A percentile compares a stretch with the other conserved stretches of the same genome.
These are phyloP conservation scores for Gerris buenoi DNA, from an alignment of 1,140 invertebrate genomes.

Conservation along the genomic window DNA sequence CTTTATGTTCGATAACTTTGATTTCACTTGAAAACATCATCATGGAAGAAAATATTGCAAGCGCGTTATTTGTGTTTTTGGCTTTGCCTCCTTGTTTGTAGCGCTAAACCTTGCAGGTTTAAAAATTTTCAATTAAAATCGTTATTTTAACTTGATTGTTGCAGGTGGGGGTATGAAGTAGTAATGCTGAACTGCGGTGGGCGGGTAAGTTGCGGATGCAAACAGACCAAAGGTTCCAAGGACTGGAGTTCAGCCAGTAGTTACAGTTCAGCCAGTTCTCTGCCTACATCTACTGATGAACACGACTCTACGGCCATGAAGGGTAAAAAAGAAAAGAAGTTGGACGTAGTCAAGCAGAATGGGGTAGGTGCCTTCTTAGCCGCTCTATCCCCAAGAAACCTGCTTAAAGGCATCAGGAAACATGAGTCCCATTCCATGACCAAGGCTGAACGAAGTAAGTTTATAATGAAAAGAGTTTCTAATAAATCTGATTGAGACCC, in stretches of 20 bases:
- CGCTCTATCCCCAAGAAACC: constrained; percentile 27
- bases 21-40: too few relatives aligned
- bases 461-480: not conserved
- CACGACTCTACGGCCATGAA: constrained; percentile 16
- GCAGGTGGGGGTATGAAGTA: constrained; percentile 1
- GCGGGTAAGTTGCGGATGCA: constrained; percentile 31
- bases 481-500: not conserved
- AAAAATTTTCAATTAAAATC: too few relatives aligned
- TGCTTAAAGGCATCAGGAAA: constrained; percentile 20
- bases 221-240: constrained; percentile 31
- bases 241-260: constrained; percentile 33
- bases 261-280: constrained; percentile 39
- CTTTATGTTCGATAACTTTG: too few relatives aligned
- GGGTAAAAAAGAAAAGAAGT: constrained; percentile 18
- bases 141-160: too few relatives aligned
- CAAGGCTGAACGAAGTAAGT: constrained; percentile 52
- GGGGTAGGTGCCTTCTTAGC: constrained; percentile 30
- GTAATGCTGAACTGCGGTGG: constrained; percentile 27
- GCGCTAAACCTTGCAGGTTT: too few relatives aligned
- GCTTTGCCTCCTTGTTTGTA: too few relatives aligned
- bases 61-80: too few relatives aligned
- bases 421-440: constrained; percentile 40
- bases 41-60: too few relatives aligned
- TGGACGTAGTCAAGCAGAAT: constrained; percentile 21
- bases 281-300: constrained; percentile 28